These are phyloP conservation scores for Cebidichthys violaceus DNA, from an alignment of 2,113 vertebrate species.

Conservation along the genomic window DNA sequence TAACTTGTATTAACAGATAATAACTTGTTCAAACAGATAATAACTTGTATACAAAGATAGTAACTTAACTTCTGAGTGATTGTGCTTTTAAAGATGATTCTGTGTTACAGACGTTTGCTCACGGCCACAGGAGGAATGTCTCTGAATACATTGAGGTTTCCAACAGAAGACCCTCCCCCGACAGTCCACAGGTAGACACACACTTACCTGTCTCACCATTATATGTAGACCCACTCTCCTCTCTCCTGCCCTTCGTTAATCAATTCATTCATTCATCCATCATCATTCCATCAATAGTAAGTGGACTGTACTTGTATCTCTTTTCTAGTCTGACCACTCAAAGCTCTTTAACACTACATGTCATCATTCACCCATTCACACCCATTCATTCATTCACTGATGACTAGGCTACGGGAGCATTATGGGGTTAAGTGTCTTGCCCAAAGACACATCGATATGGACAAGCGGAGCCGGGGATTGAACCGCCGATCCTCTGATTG, in stretches of 20 bases:
- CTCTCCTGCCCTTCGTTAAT: not conserved
- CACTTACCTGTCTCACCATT: not conserved
- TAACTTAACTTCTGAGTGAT: not conserved
- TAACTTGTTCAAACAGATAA: not conserved
- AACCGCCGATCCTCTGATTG: no score
- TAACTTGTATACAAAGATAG: not conserved
- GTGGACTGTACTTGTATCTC: no score
- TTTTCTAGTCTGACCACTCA: no score
- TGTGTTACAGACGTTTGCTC: constrained; percentile 66
- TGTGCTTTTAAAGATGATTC: not conserved
- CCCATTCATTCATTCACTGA: no score
- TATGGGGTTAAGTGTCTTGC: no score
- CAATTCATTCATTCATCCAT: not conserved
- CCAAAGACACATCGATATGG: no score
- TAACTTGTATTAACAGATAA: not conserved
- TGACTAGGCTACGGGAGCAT: no score
- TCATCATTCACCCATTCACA: no score
- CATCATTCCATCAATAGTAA: no score
- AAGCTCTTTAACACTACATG: no score
- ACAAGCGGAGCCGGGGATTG: no score
- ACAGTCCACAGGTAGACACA: constrained; percentile 65
- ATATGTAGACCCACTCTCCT: not conserved
- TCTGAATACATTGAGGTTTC: constrained; percentile 65
- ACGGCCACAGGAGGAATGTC: constrained; percentile 70
- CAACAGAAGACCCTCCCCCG: constrained; percentile 64